Conservation (phyloP, 2,888 invertebrate genomes). For the Physocephala rufipes region DNA sequence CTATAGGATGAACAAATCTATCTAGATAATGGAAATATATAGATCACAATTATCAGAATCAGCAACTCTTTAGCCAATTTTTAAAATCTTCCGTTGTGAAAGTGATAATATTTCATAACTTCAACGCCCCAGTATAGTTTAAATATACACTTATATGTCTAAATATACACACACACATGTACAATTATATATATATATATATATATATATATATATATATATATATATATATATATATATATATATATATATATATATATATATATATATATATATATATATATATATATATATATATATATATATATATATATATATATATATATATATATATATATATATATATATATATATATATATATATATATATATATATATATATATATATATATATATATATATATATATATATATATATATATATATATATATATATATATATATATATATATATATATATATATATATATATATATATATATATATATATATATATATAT, state of each 20-base stretch:
- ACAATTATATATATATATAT: constrained; percentile 15
- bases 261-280: neutral
- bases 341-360: constrained; percentile 12
- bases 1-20: neutral
- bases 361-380: neutral
- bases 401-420: neutral
- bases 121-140: constrained; percentile 9
- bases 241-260: constrained; percentile 2
- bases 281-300: neutral
- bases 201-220: neutral
- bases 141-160: neutral
- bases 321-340: no score
- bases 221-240: neutral
- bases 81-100: constrained; percentile 33
- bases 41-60: neutral
- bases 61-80: constrained; percentile 19
- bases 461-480: neutral
- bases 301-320: neutral
- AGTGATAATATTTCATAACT: constrained; percentile 6
- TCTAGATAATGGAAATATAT: neutral
- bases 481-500: neutral
- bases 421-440: no score
- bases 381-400: neutral
- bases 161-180: no score
- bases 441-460: constrained; percentile 8